Evolutionary conservation across 2,888 invertebrate genomes (phyloP), one percentile per base, ranked within the genome.

Genomic region (Thecophora atra): DNA sequence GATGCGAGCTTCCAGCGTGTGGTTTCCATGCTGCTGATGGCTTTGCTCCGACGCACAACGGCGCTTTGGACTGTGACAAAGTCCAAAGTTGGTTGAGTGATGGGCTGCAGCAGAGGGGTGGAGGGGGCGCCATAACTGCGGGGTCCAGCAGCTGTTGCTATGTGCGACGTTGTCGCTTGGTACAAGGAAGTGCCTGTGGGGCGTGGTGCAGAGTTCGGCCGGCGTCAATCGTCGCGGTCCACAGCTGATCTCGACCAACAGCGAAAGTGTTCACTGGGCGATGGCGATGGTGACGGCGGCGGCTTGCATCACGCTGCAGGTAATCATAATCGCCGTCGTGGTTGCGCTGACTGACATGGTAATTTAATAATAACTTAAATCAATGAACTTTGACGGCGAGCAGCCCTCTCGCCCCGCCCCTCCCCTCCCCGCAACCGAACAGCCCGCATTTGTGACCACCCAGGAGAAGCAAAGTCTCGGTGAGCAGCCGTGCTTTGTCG

Each of bases 341-440:
- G 66, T 19, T 52, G 4, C 30, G 37, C 52, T 54, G 67, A 54
- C 67, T 30, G 67, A 67, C 54, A 37, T 56, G n/a, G 67, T 67
- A 67, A 67, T 56, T 67, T 37, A 54, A 67, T 67, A 67, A 67
- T 67, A 54, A 67, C 52, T 67, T 67, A 56, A 67, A 67, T 67
- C 67, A 67, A 56, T 67, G 67, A 67, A 67, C 67, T 67, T 67
- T 54, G 67, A 37, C 52, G 30, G 21, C 30, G 66, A 30, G 37
- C 44, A 24, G 37, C n/a, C n/a, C n/a, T n/a, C n/a, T n/a, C n/a
- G n/a, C n/a, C n/a, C n/a, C n/a, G n/a, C 7, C 26, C 19, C 52
- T 51, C 24, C 17, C 19, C 1, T 19, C 19, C 3, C 17, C 42
- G 65, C n/a, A 37, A 1, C 3, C 37, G 37, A 37, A 37, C 6